Conservation (phyloP, 1,140 invertebrate species). For the Lordiphosa collinella region DNA sequence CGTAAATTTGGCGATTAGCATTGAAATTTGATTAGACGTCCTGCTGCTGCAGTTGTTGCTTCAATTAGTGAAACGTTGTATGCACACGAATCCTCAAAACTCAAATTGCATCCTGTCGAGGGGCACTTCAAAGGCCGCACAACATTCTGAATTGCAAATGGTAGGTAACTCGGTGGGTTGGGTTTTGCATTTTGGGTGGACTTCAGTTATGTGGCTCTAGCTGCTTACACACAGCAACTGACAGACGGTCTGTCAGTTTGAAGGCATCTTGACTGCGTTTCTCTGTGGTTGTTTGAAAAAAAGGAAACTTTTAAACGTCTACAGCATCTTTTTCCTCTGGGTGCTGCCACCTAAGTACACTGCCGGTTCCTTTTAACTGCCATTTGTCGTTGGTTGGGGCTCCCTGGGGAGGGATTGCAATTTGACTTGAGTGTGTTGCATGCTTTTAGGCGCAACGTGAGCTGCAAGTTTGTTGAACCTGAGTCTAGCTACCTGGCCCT, state of each 20-base stretch:
- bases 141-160: conserved; percentile 69
- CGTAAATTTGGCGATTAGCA: conserved; percentile 53
- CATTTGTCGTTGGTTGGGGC: conserved; percentile 67
- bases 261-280: conserved; percentile 1
- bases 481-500: conserved; percentile 60
- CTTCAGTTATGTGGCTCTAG: conserved; percentile 49
- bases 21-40: conserved; percentile 48
- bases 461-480: conserved; percentile 70
- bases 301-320: not conserved
- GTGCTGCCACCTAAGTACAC: not conserved
- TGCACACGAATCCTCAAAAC: conserved; percentile 31
- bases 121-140: conserved; percentile 37
- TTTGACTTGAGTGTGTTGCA: conserved; percentile 68
- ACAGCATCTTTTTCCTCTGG: not conserved
- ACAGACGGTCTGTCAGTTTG: conserved; percentile 1
- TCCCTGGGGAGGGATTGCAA: conserved; percentile 38
- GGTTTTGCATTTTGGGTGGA: not conserved
- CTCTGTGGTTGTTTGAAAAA: conserved; percentile 1
- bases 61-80: conserved; percentile 65
- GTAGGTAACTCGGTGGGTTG: conserved; percentile 3
- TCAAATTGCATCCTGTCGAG: conserved; percentile 23
- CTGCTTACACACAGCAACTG: conserved; percentile 1
- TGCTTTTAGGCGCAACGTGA: conserved; percentile 74
- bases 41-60: conserved; percentile 21
- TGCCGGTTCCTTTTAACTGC: conserved; percentile 42